A percentile compares a stretch with the other conserved stretches of the same genome.
These are phyloP conservation scores for Distichodus sexfasciatus DNA, from an alignment of 2,797 vertebrate genomes.

Conservation along the genomic window DNA sequence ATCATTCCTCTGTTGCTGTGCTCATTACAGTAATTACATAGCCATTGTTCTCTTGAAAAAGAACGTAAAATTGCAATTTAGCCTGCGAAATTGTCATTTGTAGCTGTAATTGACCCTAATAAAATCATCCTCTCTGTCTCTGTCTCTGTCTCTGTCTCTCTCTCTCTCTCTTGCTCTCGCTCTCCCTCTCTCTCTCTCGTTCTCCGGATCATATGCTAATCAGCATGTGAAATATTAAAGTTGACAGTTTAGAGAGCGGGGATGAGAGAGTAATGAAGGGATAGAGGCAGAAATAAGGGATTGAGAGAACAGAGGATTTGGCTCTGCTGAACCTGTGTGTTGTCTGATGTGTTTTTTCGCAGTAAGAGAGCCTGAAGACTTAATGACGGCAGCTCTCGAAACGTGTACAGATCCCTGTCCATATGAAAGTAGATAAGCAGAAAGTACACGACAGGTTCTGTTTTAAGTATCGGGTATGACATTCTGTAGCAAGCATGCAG, in stretches of 20 bases:
- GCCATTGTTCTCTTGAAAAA: conserved; percentile 67
- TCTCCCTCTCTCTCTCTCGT: conserved; percentile 11
- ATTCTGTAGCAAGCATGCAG: too few relatives aligned
- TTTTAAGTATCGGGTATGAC: too few relatives aligned
- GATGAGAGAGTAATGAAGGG: conserved; percentile 72
- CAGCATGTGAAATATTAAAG: conserved; percentile 75
- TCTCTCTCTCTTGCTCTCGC: conserved; percentile 48
- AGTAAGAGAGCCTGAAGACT: too few relatives aligned
- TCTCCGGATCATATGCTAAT: conserved; percentile 71
- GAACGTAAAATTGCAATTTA: conserved; percentile 72
- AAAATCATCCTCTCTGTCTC: conserved; percentile 62
- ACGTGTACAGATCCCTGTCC: too few relatives aligned
- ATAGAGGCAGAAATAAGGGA: conserved; percentile 55
- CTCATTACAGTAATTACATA: conserved; percentile 72
- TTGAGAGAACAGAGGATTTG: conserved; percentile 32
- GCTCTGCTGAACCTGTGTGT: conserved; percentile 58
- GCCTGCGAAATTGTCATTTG: conserved; percentile 69
- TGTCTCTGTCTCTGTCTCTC: conserved; percentile 1
- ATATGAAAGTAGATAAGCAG: too few relatives aligned
- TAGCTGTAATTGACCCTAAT: conserved; percentile 73
- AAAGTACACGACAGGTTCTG: too few relatives aligned
- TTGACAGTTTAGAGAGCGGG: conserved; percentile 65
- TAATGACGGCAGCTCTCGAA: too few relatives aligned
- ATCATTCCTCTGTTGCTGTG: conserved; percentile 60
- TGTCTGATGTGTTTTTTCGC: conserved; percentile 52